Evolutionary conservation across 1,140 invertebrate species (phyloP), one percentile per base, ranked within the genome.

Genomic region (Pachyrhynchus sulphureomaculatus): DNA sequence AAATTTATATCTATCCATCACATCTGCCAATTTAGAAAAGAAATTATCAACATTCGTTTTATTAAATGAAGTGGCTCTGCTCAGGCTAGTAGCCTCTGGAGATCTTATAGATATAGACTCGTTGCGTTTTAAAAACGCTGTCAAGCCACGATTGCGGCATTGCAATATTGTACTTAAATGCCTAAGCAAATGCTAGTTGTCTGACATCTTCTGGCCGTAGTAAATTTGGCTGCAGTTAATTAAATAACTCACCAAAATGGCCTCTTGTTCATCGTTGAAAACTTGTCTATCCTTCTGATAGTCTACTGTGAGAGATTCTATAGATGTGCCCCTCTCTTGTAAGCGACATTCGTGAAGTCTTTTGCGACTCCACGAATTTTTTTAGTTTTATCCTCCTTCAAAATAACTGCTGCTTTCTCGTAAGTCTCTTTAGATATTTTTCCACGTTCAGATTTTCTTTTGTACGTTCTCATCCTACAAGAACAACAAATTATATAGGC

Each of bases 51-150:
- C n/a, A n/a, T n/a, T n/a, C n/a, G n/a, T n/a, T n/a, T n/a, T n/a
- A n/a, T n/a, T n/a, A n/a, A n/a, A n/a, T n/a, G n/a, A n/a, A n/a
- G n/a, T n/a, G n/a, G n/a, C n/a, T n/a, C n/a, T n/a, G n/a, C n/a
- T n/a, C n/a, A n/a, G n/a, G n/a, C n/a, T n/a, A n/a, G n/a, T 79
- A 60, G 75, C 72, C 62, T 80, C 72, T 45, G 78, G 76, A 49
- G 49, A 69, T 33, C 76, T 64, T 23, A 80, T 51, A 17, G 77
- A 78, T 15, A 82, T 58, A 58, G 57, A 47, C 12, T 71, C 69
- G 55, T 81, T 74, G 65, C 78, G 61, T 64, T 74, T 75, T 66
- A 81, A 70, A 68, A 81, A 81, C 10, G 47, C n/a, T n/a, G n/a
- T n/a, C n/a, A n/a, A n/a, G n/a, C n/a, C n/a, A n/a, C n/a, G n/a